Base-by-base conservation (phyloP, 2,888 invertebrate genomes). In the Dicycla oo region DNA sequence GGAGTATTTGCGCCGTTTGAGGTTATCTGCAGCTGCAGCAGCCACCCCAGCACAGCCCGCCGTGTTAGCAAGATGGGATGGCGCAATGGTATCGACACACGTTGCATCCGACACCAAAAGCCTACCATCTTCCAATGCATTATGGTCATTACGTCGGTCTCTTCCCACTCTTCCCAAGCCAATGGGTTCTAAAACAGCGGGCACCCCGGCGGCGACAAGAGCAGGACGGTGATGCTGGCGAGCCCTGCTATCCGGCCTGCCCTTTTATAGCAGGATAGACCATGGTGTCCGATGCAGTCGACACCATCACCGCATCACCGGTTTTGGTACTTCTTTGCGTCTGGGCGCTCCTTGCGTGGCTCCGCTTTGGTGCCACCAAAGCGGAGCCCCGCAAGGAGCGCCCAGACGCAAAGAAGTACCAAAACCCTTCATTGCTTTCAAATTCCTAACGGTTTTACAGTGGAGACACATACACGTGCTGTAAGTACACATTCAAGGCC, bases 401-500 rank as follows among this genome's bases (percentile, higher is more conserved):
- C n/a, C n/a, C n/a, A n/a, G n/a, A 23, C 11, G n/a, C n/a, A 49
- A 4, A 49, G 4, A 13, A 5, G 11, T 49, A n/a, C 11, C 13
- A 13, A 51, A 51, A 23, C 6, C 13, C 6, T 23, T 62, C n/a
- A 10, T 20, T 64, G 0, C 23, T 40, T 30, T 13, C 18, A 5
- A 38, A 40, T 58, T 49, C 0, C 20, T 20, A n/a, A n/a, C 6
- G 1, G 1, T 5, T 26, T n/a, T n/a, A n/a, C 11, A 15, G 3
- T 15, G 13, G 26, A 45, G 11, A 40, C 8, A 47, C 47, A 26
- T 57, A 6, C 26, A 58, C 30, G 20, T 30, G 45, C 3, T 23
- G 13, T 68, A 30, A 43, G 15, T 53, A 4, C 23, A 3, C 5
- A 58, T 58, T 53, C 20, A 77, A 69, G 38, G 51, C 15, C 20